Base-by-base conservation (phyloP, 2,797 vertebrate genomes). In the Cheirogaleus major region DNA sequence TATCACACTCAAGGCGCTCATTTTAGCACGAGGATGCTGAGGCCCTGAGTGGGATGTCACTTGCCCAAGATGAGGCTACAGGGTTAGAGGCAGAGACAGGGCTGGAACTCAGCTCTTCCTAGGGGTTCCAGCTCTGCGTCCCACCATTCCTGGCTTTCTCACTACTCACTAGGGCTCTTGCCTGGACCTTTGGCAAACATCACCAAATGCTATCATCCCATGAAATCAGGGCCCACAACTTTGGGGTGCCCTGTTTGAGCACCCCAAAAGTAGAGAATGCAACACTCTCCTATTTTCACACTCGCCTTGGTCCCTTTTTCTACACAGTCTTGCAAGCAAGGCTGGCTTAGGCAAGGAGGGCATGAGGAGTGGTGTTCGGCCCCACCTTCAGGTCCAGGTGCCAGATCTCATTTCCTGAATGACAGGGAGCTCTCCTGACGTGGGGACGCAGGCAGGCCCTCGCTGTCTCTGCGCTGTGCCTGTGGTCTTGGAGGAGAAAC, bases 361-460 rank as follows among this genome's bases (percentile, higher is more conserved):
- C 14, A 18, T 55, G 22, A 83, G 87, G 18, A n/a, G 50, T 13
- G 12, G 32, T n/a, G 15, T 45, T 78, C 15, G 43, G 83, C 50
- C 69, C 17, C 41, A 59, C 35, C 65, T 90, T 63, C n/a, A 8
- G 41, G 70, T 79, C 52, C 55, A 22, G 1, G 15, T 30, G 59
- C 83, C 91, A 89, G 45, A 48, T 76, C 65, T 92, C 91, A 90
- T 45, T 95, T 93, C 67, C 96, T 84, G 52, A 75, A 70, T 8
- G 15, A 61, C 41, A 72, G 63, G 52, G 48, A 45, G n/a, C 35
- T 85, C 30, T 76, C 50, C 70, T 35, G 32, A 55, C 30, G 67
- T 50, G 32, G n/a, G 17, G 32, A 61, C 75, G 67, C 67, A n/a
- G 55, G 75, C 18, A 7, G 38, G 48, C 43, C 72, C 59, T 91